phyloP scores from a whole-genome alignment of 2,797 vertebrate species.

The Pseudomugil gertrudae region DNA sequence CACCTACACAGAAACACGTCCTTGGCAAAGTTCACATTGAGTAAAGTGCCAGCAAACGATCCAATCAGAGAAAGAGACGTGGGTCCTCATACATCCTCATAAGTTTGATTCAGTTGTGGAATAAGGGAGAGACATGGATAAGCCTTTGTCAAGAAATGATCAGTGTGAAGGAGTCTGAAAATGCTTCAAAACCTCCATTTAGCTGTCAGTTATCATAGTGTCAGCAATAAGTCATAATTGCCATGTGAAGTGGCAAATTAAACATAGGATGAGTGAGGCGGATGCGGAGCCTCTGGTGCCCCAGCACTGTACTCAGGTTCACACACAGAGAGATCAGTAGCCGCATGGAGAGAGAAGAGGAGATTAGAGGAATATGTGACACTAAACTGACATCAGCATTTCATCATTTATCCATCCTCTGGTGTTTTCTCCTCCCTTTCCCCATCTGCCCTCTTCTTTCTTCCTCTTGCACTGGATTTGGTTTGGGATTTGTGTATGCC shows the following conservation, averaged over 20 bases:
- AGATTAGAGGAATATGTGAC: slow-evolving; percentile 63
- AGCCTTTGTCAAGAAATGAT: slow-evolving; percentile 51
- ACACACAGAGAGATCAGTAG: slow-evolving; percentile 60
- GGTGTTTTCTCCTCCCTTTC: slow-evolving; percentile 50
- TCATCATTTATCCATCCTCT: slow-evolving; percentile 55
- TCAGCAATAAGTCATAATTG: slow-evolving; percentile 52
- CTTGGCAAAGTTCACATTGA: slow-evolving; percentile 81
- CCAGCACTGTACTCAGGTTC: slow-evolving; percentile 42
- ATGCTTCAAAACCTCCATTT: slow-evolving; percentile 46
- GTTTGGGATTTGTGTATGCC: slow-evolving; percentile 75
- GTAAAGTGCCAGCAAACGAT: slow-evolving; percentile 81
- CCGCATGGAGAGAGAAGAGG: slow-evolving; percentile 63
- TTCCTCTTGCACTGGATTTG: slow-evolving; percentile 69
- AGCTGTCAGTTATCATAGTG: slow-evolving; percentile 55
- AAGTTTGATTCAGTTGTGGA: slow-evolving; percentile 52
- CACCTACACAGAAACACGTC: slow-evolving; percentile 67
- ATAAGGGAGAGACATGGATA: slow-evolving; percentile 29
- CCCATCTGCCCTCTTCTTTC: slow-evolving; percentile 49
- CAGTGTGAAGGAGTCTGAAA: slow-evolving; percentile 39
- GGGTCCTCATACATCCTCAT: too few relatives aligned
- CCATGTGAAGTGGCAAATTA: slow-evolving; percentile 61
- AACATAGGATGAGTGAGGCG: slow-evolving; percentile 66
- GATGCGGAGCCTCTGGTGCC: slow-evolving; percentile 57
- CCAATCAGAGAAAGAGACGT: slow-evolving; percentile 68
- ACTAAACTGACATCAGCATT: slow-evolving; percentile 57